Percentiles rank a stretch among this genome's conserved stretches.
These are phyloP conservation scores for Mesorhabditis spiculigera DNA, from an alignment of 2,888 invertebrate genomes.

Conservation along the genomic window DNA sequence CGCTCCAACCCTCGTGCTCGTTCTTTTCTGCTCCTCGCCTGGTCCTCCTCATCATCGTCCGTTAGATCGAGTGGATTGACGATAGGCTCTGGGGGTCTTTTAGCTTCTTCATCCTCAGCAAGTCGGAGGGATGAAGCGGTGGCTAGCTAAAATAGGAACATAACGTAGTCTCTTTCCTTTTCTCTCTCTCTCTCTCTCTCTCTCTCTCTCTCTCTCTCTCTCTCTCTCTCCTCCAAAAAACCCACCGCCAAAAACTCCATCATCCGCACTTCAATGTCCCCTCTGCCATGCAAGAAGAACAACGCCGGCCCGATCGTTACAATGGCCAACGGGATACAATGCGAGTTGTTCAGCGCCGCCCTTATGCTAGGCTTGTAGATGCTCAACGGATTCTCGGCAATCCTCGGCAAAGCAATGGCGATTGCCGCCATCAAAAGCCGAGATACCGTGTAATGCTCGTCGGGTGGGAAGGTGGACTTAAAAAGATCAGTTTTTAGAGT, in stretches of 20 bases:
- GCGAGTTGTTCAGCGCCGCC: conserved; percentile 78
- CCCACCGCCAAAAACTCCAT: conserved; percentile 79
- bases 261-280: conserved; percentile 93
- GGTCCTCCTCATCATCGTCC: neutral
- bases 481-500: neutral
- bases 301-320: conserved; percentile 92
- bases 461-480: conserved; percentile 16
- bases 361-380: conserved; percentile 28
- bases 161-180: too few relatives aligned
- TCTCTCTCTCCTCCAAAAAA: conserved; percentile 13
- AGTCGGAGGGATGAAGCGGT: neutral
- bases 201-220: too few relatives aligned
- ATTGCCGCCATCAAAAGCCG: conserved; percentile 97
- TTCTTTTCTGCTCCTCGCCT: neutral
- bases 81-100: neutral
- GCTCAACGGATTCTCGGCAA: conserved; percentile 84
- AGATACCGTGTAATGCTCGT: conserved; percentile 66
- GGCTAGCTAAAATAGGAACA: too few relatives aligned
- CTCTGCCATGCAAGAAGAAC: conserved; percentile 90
- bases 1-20: too few relatives aligned
- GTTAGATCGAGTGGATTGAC: neutral
- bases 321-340: conserved; percentile 93
- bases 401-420: conserved; percentile 90
- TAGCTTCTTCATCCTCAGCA: neutral
- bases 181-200: too few relatives aligned